A percentile compares a stretch with the other conserved stretches of the same genome.
Evolutionary conservation across 2,797 vertebrate genomes (phyloP).

Genomic region (Gephyroberyx darwinii): DNA sequence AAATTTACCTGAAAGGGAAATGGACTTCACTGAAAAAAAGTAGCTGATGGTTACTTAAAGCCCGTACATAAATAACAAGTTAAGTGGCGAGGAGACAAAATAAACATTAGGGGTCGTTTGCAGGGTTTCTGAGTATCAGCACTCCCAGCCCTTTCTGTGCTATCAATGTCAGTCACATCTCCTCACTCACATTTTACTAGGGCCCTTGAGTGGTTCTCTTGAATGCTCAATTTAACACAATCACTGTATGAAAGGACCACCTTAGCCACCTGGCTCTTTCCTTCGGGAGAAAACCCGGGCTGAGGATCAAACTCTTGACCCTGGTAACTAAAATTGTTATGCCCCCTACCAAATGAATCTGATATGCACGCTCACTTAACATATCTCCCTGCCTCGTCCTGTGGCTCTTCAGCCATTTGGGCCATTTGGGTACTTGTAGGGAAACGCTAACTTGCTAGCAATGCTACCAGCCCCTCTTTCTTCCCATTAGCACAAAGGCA

Average conservation of each 20-base stretch:
- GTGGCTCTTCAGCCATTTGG: constrained; percentile 11
- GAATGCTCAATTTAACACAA: constrained; percentile 81
- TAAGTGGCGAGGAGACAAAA: constrained; percentile 28
- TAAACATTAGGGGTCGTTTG: constrained; percentile 31
- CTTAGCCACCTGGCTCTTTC: constrained; percentile 60
- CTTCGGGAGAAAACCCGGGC: constrained; percentile 51
- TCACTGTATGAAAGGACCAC: constrained; percentile 68
- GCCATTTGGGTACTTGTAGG: constrained; percentile 14
- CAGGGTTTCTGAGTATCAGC: constrained; percentile 42
- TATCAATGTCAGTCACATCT: constrained; percentile 68
- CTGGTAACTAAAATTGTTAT: constrained; percentile 45
- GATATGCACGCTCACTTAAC: constrained; percentile 52
- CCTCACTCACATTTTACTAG: constrained; percentile 62
- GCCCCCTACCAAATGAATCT: constrained; percentile 54
- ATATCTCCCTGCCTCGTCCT: constrained; percentile 38
- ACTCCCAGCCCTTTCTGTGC: constrained; percentile 72
- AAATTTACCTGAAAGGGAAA: not conserved
- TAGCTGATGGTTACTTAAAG: not conserved
- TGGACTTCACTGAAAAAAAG: not conserved
- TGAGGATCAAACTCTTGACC: constrained; percentile 66
- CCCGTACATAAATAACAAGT: constrained; percentile 32
- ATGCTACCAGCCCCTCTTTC: not conserved
- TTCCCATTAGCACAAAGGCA: not conserved
- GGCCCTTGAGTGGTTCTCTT: constrained; percentile 66
- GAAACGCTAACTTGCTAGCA: constrained; percentile 18